Evolutionary conservation across 2,888 invertebrate genomes (phyloP).

Genomic region (Rutpela maculata): DNA sequence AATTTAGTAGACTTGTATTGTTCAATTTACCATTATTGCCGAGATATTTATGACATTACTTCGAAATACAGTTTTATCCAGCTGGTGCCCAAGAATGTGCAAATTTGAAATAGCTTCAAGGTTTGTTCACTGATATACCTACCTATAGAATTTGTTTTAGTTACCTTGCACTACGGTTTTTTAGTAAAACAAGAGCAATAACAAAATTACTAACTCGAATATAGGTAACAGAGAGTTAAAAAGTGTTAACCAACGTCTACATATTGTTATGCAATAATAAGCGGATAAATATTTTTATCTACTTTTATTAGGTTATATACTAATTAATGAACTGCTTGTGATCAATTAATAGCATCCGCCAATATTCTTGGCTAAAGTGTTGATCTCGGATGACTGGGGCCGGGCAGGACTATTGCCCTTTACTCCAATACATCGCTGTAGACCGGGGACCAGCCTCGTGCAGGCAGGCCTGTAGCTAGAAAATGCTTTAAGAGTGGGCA

Average conservation of each 20-base stretch:
- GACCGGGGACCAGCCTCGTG: no score
- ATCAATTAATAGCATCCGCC: no score
- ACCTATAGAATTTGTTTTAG: background rate
- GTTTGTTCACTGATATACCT: conserved; percentile 7
- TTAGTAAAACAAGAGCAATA: background rate
- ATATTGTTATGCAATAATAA: no score
- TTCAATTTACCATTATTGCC: conserved; percentile 36
- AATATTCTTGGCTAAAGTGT: no score
- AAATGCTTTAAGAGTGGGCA: no score
- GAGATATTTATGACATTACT: conserved; percentile 32
- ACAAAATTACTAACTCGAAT: background rate
- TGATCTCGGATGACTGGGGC: no score
- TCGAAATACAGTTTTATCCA: conserved; percentile 28
- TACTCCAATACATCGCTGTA: no score
- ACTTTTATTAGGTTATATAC: no score
- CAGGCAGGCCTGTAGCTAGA: no score
- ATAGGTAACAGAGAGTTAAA: background rate
- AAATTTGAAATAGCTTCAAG: conserved; percentile 18
- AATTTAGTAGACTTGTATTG: conserved; percentile 39
- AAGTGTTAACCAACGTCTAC: background rate
- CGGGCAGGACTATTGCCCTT: no score
- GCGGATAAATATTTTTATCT: no score
- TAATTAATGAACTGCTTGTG: no score
- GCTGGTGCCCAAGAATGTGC: conserved; percentile 26
- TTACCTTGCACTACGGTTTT: background rate